Conservation (phyloP, 2,888 invertebrate species). For the Willowsia nigromaculata region DNA sequence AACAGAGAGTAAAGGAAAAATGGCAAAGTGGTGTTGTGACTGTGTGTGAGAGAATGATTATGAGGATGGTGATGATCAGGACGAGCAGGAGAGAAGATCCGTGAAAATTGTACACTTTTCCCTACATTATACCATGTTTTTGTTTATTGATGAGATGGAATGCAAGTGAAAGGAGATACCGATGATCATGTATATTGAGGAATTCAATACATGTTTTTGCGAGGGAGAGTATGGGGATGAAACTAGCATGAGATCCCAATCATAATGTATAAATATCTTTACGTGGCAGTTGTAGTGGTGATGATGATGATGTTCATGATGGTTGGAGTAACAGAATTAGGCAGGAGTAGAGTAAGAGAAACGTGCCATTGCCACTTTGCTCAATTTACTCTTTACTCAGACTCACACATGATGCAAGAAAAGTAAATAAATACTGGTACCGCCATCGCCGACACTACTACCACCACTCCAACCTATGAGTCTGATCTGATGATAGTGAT, state of each 20-base stretch:
- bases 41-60: not conserved
- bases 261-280: slow-evolving; percentile 10
- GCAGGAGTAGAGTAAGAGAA: not conserved
- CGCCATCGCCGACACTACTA: no score
- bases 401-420: slow-evolving; percentile 3
- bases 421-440: slow-evolving; percentile 45
- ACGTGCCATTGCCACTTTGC: slow-evolving; percentile 44
- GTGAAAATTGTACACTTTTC: slow-evolving; percentile 28
- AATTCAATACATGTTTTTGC: slow-evolving; percentile 26
- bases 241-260: slow-evolving; percentile 30
- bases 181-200: not conserved
- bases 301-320: not conserved
- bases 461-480: not conserved
- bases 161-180: not conserved
- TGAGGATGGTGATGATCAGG: slow-evolving; percentile 5
- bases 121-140: slow-evolving; percentile 34
- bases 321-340: not conserved
- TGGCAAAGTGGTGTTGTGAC: slow-evolving; percentile 40
- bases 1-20: slow-evolving; percentile 30
- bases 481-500: no score
- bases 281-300: not conserved
- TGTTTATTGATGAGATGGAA: slow-evolving; percentile 16
- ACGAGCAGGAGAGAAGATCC: not conserved
- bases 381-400: slow-evolving; percentile 3
- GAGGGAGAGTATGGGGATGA: not conserved